A percentile compares a stretch with the other conserved stretches of the same genome.
Conservation (phyloP, 2,113 vertebrate genomes). For the Harpagus bidentatus region DNA sequence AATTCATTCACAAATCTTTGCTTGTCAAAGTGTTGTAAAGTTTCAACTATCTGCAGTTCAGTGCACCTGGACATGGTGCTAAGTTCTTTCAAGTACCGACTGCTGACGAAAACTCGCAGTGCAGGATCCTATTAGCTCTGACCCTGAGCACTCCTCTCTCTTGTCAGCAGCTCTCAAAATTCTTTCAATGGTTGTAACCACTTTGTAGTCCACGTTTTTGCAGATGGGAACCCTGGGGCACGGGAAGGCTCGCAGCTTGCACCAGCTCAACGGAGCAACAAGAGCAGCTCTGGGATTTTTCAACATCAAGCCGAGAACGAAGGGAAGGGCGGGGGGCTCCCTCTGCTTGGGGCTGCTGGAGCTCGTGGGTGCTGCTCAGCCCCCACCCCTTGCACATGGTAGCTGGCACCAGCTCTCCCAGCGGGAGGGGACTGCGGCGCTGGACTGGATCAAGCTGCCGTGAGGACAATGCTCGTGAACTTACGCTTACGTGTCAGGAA, state of each 20-base stretch:
- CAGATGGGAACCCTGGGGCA: background rate
- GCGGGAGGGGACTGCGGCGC: fast-evolving
- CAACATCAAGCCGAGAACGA: fast-evolving
- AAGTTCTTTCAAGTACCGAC: background rate
- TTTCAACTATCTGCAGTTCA: background rate
- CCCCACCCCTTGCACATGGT: fast-evolving
- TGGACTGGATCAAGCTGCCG: fast-evolving
- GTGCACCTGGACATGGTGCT: background rate
- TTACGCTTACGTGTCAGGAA: fast-evolving
- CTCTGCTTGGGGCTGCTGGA: background rate
- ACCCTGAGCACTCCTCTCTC: background rate
- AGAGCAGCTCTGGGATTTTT: background rate
- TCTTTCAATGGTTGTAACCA: background rate
- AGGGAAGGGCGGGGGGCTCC: background rate
- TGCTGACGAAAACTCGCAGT: background rate
- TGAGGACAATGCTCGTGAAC: fast-evolving
- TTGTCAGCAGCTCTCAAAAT: background rate
- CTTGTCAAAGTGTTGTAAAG: background rate
- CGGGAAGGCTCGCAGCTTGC: fast-evolving
- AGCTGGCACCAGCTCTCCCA: background rate
- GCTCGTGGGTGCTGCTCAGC: fast-evolving
- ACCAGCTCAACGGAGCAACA: background rate
- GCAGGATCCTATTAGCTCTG: background rate
- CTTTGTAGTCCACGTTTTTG: background rate
- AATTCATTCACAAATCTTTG: background rate